Percentiles rank a stretch among this genome's conserved stretches.
phyloP scores from a whole-genome alignment of 2,797 vertebrate species.

The Halcyon leucocephala region DNA sequence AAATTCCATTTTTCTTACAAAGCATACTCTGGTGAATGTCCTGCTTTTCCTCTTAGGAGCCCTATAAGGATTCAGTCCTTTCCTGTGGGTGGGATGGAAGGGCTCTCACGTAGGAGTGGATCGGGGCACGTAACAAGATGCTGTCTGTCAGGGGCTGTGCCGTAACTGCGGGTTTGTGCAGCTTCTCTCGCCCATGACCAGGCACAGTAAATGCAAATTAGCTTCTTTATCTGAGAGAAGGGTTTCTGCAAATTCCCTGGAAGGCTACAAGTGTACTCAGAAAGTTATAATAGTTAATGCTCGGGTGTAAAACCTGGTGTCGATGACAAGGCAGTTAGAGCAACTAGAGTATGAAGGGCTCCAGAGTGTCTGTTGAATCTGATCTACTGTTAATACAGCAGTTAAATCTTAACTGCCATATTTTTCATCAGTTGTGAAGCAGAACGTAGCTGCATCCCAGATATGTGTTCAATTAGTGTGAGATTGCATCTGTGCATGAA shows the following conservation, averaged over 20 bases:
- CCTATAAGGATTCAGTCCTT: constrained; percentile 36
- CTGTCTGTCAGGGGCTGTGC: not conserved
- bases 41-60: constrained; percentile 31
- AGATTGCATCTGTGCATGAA: constrained; percentile 36
- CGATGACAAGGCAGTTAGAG: not conserved
- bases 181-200: not conserved
- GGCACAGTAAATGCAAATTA: not conserved
- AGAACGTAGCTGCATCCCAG: not conserved
- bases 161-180: not conserved
- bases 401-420: not conserved
- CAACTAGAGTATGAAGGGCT: not conserved
- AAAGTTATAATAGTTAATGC: not conserved
- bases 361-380: not conserved
- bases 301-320: not conserved
- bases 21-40: constrained; percentile 35
- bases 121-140: not conserved
- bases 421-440: not conserved
- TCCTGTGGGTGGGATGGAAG: constrained; percentile 25
- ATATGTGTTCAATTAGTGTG: constrained; percentile 14
- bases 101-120: rapidly evolving
- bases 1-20: constrained; percentile 58
- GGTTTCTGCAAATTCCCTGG: not conserved
- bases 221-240: not conserved
- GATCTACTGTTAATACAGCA: not conserved
- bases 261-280: not conserved